Percentiles rank a stretch among this genome's conserved stretches.
Conservation (phyloP, 2,888 invertebrate species). For the Acronicta leporina region DNA sequence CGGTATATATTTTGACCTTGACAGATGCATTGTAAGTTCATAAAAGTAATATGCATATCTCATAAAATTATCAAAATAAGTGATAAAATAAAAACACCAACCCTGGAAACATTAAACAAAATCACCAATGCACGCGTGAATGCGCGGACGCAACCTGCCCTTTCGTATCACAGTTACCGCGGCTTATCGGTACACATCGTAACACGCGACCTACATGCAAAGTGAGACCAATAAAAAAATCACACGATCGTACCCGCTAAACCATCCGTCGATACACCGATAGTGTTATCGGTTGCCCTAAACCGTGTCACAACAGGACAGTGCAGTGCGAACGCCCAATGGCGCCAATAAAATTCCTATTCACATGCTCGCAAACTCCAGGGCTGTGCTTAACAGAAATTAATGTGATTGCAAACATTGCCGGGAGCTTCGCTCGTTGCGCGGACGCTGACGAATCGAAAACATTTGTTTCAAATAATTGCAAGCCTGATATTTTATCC, state of each 20-base stretch:
- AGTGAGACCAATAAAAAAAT: constrained; percentile 78
- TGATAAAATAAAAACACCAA: constrained; percentile 11
- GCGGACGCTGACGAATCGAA: constrained; percentile 36
- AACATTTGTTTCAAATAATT: constrained; percentile 38
- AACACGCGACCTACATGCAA: constrained; percentile 74
- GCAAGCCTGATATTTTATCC: constrained; percentile 20
- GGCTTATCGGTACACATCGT: constrained; percentile 67
- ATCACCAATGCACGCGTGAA: constrained; percentile 44
- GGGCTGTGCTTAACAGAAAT: constrained; percentile 22
- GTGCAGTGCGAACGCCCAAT: constrained; percentile 44
- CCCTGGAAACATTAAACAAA: constrained; percentile 45
- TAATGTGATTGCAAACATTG: constrained; percentile 39
- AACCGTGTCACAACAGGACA: constrained; percentile 62
- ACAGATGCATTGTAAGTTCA: not conserved
- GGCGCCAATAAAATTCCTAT: constrained; percentile 35
- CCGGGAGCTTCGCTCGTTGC: constrained; percentile 23
- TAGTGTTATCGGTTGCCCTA: constrained; percentile 70
- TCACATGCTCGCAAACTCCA: constrained; percentile 11
- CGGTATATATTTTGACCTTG: too few relatives aligned
- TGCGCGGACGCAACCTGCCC: constrained; percentile 56
- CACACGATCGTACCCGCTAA: constrained; percentile 78
- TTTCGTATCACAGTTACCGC: constrained; percentile 55
- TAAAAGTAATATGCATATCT: not conserved
- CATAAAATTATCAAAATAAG: not conserved
- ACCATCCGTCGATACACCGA: constrained; percentile 78